A percentile compares a stretch with the other conserved stretches of the same genome.
Evolutionary conservation across 2,113 vertebrate species (phyloP).

Genomic region (Vanacampus margaritifer): DNA sequence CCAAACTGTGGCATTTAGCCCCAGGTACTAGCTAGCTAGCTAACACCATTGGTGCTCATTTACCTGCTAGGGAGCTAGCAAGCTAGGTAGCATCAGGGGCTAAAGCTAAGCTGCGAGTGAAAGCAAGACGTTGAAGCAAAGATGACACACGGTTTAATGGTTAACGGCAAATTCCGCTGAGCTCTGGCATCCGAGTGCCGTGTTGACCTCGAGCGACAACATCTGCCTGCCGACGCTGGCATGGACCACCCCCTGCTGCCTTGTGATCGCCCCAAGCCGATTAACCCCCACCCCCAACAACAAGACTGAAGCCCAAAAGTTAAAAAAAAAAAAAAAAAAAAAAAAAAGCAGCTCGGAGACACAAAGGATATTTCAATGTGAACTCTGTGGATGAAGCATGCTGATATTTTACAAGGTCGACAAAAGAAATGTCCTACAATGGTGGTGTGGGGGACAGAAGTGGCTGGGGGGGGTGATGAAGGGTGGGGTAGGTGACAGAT

Average conservation of each 20-base stretch:
- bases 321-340: conserved; percentile 14
- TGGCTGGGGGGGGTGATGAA: conserved; percentile 27
- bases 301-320: conserved; percentile 55
- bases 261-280: conserved; percentile 49
- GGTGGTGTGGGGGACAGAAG: conserved; percentile 20
- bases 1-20: too few species aligned
- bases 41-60: too few species aligned
- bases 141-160: conserved; percentile 47
- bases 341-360: conserved; percentile 62
- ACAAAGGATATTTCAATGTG: conserved; percentile 57
- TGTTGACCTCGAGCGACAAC: conserved; percentile 47
- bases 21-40: too few species aligned
- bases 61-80: too few species aligned
- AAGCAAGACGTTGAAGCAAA: conserved; percentile 9
- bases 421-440: conserved; percentile 76
- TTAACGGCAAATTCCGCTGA: conserved; percentile 63
- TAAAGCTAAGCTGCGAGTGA: neutral
- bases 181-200: conserved; percentile 38
- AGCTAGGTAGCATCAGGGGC: too few species aligned
- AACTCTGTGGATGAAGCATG: conserved; percentile 45
- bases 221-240: conserved; percentile 46
- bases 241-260: conserved; percentile 15
- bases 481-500: conserved; percentile 82
- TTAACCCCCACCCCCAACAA: conserved; percentile 47
- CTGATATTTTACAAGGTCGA: conserved; percentile 79